Percentiles rank a stretch among this genome's conserved stretches.
Evolutionary conservation across 2,113 vertebrate genomes (phyloP).

Genomic region (Stigmatopora argus): DNA sequence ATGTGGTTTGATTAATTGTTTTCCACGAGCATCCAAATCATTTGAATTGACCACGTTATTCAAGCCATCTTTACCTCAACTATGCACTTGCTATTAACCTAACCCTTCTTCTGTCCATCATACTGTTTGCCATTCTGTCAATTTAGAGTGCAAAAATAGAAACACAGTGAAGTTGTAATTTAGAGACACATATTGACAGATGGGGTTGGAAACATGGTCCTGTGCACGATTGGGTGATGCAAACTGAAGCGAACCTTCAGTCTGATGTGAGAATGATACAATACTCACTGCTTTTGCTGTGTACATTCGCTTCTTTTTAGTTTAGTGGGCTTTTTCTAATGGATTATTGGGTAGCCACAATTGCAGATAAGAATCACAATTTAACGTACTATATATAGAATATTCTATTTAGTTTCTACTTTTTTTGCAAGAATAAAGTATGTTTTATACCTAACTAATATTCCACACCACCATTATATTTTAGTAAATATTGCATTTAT

Average conservation of each 20-base stretch:
- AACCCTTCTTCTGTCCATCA: neutral
- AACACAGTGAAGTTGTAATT: neutral
- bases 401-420: no score
- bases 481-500: no score
- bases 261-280: constrained; percentile 1
- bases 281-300: constrained; percentile 6
- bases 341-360: neutral
- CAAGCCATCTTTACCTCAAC: neutral
- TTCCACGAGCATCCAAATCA: neutral
- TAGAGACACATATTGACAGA: neutral
- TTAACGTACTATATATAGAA: no score
- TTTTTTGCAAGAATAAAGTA: no score
- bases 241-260: constrained; percentile 7
- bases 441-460: no score
- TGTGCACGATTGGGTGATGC: neutral
- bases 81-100: neutral
- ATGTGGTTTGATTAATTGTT: neutral
- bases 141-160: neutral
- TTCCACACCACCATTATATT: no score
- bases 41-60: neutral
- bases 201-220: neutral
- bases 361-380: no score
- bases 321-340: neutral
- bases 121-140: neutral
- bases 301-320: neutral